phyloP scores from a whole-genome alignment of 1,140 invertebrate species.

The Olivierus martensii region DNA sequence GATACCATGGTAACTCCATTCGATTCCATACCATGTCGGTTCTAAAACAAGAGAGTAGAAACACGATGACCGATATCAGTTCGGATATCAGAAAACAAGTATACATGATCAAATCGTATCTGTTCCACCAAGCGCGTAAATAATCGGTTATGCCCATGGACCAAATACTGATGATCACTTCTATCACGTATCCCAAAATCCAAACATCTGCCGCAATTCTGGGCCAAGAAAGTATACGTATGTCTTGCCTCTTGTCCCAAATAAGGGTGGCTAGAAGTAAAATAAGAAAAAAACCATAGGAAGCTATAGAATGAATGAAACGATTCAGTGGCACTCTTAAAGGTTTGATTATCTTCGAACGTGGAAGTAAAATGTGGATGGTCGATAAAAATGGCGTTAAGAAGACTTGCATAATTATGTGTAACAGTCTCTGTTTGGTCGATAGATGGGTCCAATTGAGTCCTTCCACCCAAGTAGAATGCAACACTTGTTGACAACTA shows the following conservation, averaged over 20 bases:
- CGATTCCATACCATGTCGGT: background rate
- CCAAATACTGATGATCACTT: constrained; percentile 8
- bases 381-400: constrained; percentile 14
- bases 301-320: constrained; percentile 16
- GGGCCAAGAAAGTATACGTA: constrained; percentile 1
- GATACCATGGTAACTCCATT: constrained; percentile 14
- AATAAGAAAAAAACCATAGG: constrained; percentile 14
- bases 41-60: background rate
- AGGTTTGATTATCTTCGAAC: constrained; percentile 7
- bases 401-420: constrained; percentile 14
- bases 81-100: constrained; percentile 13
- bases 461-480: constrained; percentile 26
- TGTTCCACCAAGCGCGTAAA: constrained; percentile 15
- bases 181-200: constrained; percentile 13
- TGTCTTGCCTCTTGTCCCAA: constrained; percentile 9
- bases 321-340: constrained; percentile 16
- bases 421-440: background rate
- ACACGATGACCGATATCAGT: constrained; percentile 13
- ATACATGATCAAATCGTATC: constrained; percentile 16
- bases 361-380: constrained; percentile 13
- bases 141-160: constrained; percentile 10
- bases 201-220: constrained; percentile 12
- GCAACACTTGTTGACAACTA: constrained; percentile 31
- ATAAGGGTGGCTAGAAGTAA: constrained; percentile 14
- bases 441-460: constrained; percentile 16